Conservation (phyloP, 2,888 invertebrate genomes). For the Hemicrepidius hirtus region DNA sequence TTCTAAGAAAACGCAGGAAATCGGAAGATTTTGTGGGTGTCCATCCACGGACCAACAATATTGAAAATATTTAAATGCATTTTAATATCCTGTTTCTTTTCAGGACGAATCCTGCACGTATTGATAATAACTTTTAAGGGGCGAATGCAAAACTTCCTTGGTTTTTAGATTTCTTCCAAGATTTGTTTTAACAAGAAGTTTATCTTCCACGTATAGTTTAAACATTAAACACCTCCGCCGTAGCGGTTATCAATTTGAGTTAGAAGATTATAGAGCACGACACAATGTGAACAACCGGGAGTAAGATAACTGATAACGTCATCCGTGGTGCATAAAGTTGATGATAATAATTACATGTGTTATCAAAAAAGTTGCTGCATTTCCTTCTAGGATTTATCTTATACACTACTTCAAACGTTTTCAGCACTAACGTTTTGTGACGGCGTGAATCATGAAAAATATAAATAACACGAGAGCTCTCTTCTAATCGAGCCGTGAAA, state of each 20-base stretch:
- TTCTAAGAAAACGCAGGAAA: conserved; percentile 7
- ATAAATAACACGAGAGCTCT: conserved; percentile 1
- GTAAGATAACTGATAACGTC: conserved; percentile 41
- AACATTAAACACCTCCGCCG: conserved; percentile 12
- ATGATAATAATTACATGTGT: conserved; percentile 25
- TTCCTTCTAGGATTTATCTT: conserved; percentile 36
- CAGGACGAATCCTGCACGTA: conserved; percentile 39
- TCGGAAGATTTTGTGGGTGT: conserved; percentile 30
- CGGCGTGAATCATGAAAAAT: conserved; percentile 12
- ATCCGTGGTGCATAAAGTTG: conserved; percentile 36
- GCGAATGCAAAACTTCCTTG: conserved; percentile 2
- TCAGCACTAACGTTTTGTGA: conserved; percentile 1
- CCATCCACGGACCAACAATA: conserved; percentile 29
- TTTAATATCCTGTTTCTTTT: conserved; percentile 58
- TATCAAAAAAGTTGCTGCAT: conserved; percentile 31
- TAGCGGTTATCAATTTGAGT: conserved; percentile 11
- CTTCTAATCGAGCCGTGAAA: not conserved
- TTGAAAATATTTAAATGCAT: conserved; percentile 56
- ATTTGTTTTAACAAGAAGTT: not conserved
- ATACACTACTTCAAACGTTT: conserved; percentile 4
- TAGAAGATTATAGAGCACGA: conserved; percentile 13
- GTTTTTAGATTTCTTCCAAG: not conserved
- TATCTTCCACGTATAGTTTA: not conserved
- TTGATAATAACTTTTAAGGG: conserved; percentile 57
- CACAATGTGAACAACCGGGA: conserved; percentile 43